A percentile compares a stretch with the other conserved stretches of the same genome.
Conservation (phyloP, 2,113 vertebrate genomes). For the Axis porcinus region DNA sequence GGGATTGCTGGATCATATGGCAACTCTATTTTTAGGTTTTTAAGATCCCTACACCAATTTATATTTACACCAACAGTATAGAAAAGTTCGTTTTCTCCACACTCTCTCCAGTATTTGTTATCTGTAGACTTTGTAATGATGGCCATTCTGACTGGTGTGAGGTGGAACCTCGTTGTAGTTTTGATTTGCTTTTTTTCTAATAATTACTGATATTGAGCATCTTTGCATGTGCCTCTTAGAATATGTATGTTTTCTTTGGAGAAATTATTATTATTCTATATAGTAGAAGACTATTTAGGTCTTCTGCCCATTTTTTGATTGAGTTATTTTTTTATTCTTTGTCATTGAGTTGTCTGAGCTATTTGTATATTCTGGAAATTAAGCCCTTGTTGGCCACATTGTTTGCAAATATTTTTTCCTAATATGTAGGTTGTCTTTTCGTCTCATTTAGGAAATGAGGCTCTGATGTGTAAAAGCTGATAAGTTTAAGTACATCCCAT, state of each 20-base stretch:
- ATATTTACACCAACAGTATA: background rate
- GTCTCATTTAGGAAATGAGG: background rate
- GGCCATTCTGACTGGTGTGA: background rate
- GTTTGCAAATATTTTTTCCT: background rate
- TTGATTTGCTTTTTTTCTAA: background rate
- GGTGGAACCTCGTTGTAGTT: background rate
- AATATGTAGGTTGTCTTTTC: background rate
- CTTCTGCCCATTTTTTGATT: background rate
- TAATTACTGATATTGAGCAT: background rate
- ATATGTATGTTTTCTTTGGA: background rate
- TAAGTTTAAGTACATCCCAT: background rate
- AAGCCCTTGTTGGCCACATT: background rate
- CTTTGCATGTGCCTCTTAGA: background rate
- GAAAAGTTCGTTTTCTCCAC: background rate
- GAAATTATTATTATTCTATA: background rate
- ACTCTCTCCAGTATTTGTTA: background rate
- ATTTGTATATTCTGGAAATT: background rate
- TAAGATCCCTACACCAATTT: background rate
- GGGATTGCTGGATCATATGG: background rate
- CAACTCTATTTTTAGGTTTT: background rate
- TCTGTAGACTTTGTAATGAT: background rate
- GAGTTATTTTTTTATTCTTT: background rate
- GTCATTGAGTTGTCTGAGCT: background rate
- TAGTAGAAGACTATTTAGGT: background rate
- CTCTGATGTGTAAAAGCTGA: background rate